A percentile compares a stretch with the other conserved stretches of the same genome.
phyloP scores from a whole-genome alignment of 2,113 vertebrate genomes.

The Neotoma lepida region DNA sequence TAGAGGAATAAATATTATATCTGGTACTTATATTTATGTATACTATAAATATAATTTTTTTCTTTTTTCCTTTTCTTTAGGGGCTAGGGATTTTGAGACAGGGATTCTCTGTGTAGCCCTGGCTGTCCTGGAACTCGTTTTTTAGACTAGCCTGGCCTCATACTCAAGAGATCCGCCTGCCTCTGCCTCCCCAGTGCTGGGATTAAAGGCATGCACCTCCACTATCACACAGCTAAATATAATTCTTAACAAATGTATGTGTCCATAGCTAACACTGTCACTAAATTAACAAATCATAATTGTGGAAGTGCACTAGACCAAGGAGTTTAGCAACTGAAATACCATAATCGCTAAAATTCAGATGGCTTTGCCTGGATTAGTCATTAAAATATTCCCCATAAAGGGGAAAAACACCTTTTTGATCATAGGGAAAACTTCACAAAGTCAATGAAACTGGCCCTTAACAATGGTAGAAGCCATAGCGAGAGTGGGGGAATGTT shows the following conservation, averaged over 20 bases:
- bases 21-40: background rate
- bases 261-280: constrained; percentile 12
- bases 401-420: constrained; percentile 56
- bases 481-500: background rate
- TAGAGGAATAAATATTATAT: background rate
- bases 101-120: background rate
- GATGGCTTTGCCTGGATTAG: constrained; percentile 49
- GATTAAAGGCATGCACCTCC: background rate
- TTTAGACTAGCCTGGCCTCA: background rate
- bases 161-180: background rate
- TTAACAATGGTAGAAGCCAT: constrained; percentile 44
- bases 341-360: constrained; percentile 54
- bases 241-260: constrained; percentile 26
- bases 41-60: constrained; percentile 53
- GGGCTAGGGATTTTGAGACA: background rate
- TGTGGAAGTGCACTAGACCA: constrained; percentile 4
- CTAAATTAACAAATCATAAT: constrained; percentile 16
- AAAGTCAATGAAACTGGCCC: constrained; percentile 62
- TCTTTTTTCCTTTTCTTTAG: background rate
- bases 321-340: constrained; percentile 51
- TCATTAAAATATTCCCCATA: background rate
- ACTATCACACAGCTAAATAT: constrained; percentile 11
- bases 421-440: constrained; percentile 5
- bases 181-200: background rate
- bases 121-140: too few relatives aligned